Base-by-base conservation (phyloP, 2,113 vertebrate species). In the Etheostoma spectabile region DNA sequence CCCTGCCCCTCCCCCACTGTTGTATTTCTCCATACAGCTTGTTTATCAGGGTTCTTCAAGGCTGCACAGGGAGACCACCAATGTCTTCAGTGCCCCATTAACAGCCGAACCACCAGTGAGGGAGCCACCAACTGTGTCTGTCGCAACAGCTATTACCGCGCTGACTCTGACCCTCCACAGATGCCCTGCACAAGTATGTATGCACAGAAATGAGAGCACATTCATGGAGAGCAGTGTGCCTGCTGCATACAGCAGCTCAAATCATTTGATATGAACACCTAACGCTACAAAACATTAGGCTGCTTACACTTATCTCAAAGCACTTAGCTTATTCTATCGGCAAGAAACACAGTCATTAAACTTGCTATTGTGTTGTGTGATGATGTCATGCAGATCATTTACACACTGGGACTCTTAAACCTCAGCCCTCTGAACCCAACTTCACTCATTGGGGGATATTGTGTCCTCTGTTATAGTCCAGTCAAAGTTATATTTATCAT, bases 151-250 rank as follows among this genome's bases (percentile, higher is more conserved):
- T 98, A 97, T 91, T 99, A 97, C 94, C 95, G 97, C 55, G 95
- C 96, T 0, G 97, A 98, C 74, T 93, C 96, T 0, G 98, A 99
- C 78, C 97, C 97, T 1, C 69, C 94, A 1, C 95, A 97, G 93
- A 99, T 97, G 97, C 97, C 97, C 0, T 99, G 98, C 80, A 99
- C 97, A 85, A 98, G 98, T 99, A 96, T 0, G 97, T 95, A 68
- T n/a, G 60, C 16, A 67, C 24, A 6, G 74, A 6, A 45, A 53
- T 35, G 10, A n/a, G 14, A 38, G 18, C 16, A 59, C n/a, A 18
- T 30, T 62, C 4, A 14, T 42, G 16, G 35, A 67, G 0, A 30
- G n/a, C 42, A 75, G 4, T 45, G 16, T 24, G 55, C 16, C n/a
- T 30, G 24, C 64, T 69, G 53, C 52, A 71, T 24, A 60, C 16